These are phyloP conservation scores for Prietella phreatophila DNA, from an alignment of 2,113 vertebrate species.

Conservation along the genomic window DNA sequence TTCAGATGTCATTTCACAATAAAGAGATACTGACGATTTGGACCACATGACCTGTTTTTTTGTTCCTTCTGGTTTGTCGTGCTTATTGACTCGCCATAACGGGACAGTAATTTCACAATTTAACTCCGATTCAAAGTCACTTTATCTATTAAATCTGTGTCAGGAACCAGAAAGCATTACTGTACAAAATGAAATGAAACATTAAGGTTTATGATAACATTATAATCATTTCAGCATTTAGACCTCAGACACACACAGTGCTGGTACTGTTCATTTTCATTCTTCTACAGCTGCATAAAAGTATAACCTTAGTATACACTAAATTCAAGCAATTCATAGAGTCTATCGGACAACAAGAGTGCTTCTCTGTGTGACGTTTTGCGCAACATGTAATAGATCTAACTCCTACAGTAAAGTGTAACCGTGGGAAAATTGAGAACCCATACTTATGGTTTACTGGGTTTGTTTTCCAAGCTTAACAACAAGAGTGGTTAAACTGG, in stretches of 20 bases:
- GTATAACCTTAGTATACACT: neutral
- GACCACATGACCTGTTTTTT: neutral
- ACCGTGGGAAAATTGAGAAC: slow-evolving; percentile 10
- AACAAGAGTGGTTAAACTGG: neutral
- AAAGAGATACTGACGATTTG: neutral
- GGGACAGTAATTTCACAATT: neutral
- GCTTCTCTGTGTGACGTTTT: neutral
- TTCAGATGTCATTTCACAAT: neutral
- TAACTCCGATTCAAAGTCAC: neutral
- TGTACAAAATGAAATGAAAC: neutral
- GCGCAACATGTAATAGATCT: neutral
- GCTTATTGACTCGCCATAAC: neutral
- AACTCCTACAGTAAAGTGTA: neutral
- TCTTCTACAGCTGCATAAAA: neutral
- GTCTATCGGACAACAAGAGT: neutral
- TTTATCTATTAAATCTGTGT: neutral
- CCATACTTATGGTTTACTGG: slow-evolving; percentile 20
- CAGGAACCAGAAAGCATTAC: neutral
- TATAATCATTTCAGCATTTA: neutral
- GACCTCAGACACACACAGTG: neutral
- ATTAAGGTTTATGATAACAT: neutral
- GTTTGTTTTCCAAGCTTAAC: slow-evolving; percentile 25
- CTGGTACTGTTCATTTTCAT: neutral
- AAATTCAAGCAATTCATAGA: neutral
- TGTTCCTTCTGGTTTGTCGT: neutral